Evolutionary conservation across 2,888 invertebrate species (phyloP).

Genomic region (Heliconius ethilla): DNA sequence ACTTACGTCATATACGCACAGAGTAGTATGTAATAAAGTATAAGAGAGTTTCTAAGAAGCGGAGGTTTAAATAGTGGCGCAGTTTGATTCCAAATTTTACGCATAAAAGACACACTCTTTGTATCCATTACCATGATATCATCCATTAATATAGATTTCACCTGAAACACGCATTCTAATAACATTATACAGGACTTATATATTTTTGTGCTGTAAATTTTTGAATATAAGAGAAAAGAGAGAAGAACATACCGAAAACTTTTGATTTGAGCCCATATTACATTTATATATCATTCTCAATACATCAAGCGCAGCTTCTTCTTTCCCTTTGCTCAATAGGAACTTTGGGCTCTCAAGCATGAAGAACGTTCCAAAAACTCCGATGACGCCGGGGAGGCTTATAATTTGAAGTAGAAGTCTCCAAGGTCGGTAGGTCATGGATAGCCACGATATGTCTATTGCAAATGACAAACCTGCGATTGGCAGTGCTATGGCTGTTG

Average conservation of each 20-base stretch:
- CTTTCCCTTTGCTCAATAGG: conserved; percentile 82
- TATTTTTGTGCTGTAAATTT: background rate
- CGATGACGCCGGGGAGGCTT: conserved; percentile 83
- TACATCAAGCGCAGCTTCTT: conserved; percentile 78
- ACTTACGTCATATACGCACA: conserved; percentile 74
- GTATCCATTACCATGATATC: conserved; percentile 47
- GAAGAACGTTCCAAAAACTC: conserved; percentile 77
- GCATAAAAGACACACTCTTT: conserved; percentile 51
- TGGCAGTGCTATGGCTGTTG: conserved; percentile 63
- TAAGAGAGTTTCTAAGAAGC: conserved; percentile 63
- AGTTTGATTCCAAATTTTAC: conserved; percentile 70
- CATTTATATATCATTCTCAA: conserved; percentile 56
- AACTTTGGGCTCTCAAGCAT: conserved; percentile 91
- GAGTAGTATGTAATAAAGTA: conserved; percentile 65
- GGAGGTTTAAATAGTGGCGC: conserved; percentile 69
- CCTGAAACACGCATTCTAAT: conserved; percentile 49
- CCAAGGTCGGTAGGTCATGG: conserved; percentile 86
- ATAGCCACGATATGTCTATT: conserved; percentile 63
- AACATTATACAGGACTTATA: background rate
- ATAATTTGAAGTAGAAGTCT: conserved; percentile 85
- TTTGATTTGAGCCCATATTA: conserved; percentile 55
- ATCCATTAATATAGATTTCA: conserved; percentile 56
- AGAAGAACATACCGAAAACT: conserved; percentile 56
- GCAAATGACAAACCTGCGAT: conserved; percentile 62
- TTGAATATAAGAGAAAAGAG: background rate